Percentiles rank a stretch among this genome's conserved stretches.
phyloP scores from a whole-genome alignment of 2,113 vertebrate genomes.

The Quiscalus mexicanus region DNA sequence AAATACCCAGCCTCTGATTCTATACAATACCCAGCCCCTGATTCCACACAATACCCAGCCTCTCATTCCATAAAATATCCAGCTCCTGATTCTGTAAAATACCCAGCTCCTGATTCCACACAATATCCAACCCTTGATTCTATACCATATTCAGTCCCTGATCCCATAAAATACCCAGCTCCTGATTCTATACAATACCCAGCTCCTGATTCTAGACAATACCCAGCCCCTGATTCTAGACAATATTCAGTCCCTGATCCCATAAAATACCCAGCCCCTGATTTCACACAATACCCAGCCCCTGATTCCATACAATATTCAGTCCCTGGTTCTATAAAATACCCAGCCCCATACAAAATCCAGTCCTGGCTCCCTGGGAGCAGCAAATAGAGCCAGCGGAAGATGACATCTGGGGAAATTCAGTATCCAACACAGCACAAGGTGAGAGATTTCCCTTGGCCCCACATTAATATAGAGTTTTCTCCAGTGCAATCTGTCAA shows the following conservation, averaged over 20 bases:
- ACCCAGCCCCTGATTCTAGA: neutral
- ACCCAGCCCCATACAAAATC: neutral
- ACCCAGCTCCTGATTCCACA: too few species aligned
- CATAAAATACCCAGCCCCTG: accelerated
- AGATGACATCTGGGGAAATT: neutral
- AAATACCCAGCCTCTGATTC: accelerated
- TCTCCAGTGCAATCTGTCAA: neutral
- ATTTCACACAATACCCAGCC: accelerated
- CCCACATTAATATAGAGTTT: neutral
- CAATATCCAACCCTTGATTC: accelerated
- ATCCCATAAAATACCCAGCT: neutral
- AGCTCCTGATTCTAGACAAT: neutral
- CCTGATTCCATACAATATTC: neutral
- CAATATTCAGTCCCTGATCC: accelerated
- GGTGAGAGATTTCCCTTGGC: neutral
- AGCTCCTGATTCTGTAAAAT: neutral
- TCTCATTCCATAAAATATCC: neutral
- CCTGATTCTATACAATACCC: accelerated
- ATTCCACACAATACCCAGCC: accelerated
- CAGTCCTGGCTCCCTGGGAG: neutral
- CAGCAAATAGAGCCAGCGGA: neutral
- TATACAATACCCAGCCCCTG: accelerated
- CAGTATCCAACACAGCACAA: neutral
- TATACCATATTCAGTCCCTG: accelerated
- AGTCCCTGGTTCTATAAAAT: too few species aligned